Evolutionary conservation across 2,888 invertebrate species (phyloP).

Genomic region (Masnerella sp.): DNA sequence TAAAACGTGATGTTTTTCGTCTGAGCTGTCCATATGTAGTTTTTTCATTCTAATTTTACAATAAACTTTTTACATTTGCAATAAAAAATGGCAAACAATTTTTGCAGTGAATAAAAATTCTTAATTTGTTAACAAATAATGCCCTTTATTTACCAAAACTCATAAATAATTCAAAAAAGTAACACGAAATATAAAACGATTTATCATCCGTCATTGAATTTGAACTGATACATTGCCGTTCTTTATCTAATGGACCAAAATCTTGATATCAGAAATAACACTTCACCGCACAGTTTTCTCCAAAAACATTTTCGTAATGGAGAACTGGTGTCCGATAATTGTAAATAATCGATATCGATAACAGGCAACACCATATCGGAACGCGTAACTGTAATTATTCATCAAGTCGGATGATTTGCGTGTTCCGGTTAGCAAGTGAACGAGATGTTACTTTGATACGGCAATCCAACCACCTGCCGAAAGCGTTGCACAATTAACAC

Average conservation of each 20-base stretch:
- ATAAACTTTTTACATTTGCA: too few relatives aligned
- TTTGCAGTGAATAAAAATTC: too few relatives aligned
- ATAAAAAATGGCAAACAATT: too few relatives aligned
- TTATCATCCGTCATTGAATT: conserved; percentile 10
- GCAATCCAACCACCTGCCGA: conserved; percentile 58
- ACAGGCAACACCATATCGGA: conserved; percentile 45
- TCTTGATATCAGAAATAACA: conserved; percentile 26
- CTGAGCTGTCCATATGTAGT: too few relatives aligned
- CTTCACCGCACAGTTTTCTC: conserved; percentile 8
- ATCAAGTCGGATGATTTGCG: conserved; percentile 57
- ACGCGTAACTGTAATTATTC: conserved; percentile 58
- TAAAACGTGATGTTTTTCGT: too few relatives aligned
- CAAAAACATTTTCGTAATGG: conserved; percentile 48
- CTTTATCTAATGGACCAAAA: conserved; percentile 34
- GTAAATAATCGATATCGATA: conserved; percentile 58
- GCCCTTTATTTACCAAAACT: too few relatives aligned
- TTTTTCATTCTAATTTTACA: too few relatives aligned
- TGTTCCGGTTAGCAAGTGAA: conserved; percentile 57
- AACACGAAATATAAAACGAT: too few relatives aligned
- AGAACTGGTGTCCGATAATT: conserved; percentile 57
- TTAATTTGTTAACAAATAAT: too few relatives aligned
- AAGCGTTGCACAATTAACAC: conserved; percentile 59
- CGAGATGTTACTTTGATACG: conserved; percentile 58
- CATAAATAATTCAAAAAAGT: too few relatives aligned
- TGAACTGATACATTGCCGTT: conserved; percentile 11